Conservation (phyloP, 2,113 vertebrate genomes). For the Tringa solitaria region DNA sequence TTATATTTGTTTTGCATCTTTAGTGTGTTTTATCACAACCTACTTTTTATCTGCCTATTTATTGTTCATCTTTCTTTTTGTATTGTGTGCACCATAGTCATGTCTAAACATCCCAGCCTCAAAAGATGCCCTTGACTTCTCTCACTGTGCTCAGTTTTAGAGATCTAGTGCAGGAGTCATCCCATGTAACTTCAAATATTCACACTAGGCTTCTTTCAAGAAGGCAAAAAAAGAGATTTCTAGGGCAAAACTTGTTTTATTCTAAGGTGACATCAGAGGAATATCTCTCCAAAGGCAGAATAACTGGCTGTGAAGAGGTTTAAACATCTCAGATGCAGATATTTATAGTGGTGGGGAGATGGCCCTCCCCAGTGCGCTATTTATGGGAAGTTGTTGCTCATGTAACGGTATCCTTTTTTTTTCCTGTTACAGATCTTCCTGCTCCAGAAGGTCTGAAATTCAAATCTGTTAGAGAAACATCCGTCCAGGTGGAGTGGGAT, state of each 20-base stretch:
- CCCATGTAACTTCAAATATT: not conserved
- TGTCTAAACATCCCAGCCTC: not conserved
- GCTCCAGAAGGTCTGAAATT: constrained; percentile 94
- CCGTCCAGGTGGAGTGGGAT: constrained; percentile 96
- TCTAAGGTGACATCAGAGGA: not conserved
- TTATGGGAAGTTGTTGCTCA: not conserved
- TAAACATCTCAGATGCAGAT: not conserved
- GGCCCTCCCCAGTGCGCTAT: rapidly evolving
- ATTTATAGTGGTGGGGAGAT: not conserved
- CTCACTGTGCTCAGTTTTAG: not conserved
- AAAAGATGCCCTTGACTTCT: not conserved
- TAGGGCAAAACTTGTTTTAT: not conserved
- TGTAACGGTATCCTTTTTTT: not conserved
- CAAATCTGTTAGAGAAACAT: constrained; percentile 91
- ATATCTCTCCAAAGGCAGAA: not conserved
- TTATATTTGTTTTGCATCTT: not conserved
- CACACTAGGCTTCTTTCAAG: not conserved
- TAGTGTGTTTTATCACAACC: not conserved
- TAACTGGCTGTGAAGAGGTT: not conserved
- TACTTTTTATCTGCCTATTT: not conserved
- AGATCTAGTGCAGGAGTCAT: not conserved
- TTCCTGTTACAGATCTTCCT: constrained; percentile 82
- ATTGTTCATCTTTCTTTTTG: not conserved
- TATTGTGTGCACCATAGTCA: not conserved
- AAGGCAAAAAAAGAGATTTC: not conserved